Evolutionary conservation across 1,140 invertebrate genomes (phyloP), one percentile per base, ranked within the genome.

Genomic region (Diploscapter pachys): DNA sequence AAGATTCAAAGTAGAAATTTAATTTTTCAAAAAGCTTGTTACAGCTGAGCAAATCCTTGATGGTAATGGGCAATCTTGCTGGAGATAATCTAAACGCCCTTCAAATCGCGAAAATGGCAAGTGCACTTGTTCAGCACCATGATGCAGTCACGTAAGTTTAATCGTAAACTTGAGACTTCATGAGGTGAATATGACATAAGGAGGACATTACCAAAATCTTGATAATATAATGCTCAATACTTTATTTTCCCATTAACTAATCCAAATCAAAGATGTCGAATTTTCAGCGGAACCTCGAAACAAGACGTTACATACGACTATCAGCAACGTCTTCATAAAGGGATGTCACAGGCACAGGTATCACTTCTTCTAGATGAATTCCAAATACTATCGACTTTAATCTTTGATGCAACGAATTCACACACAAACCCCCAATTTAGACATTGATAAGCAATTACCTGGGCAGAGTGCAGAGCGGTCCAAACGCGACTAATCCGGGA

Each of bases 81-180:
- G 80, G 84, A 61, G 79, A 79, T 13, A 75, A 80, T 61, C 70
- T 72, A 13, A 68, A 63, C 9, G 54, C 59, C 53, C 52, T 76
- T n/a, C 62, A 72, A 8, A 65, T 61, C 31, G 55, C 72, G 51
- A 49, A 52, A 4, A 52, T 63, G 52, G 72, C 87, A 5, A 86
- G 92, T 88, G 93, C 92, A 48, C 88, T 95, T 0, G 91, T 92
- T 89, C 94, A 97, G 83, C 95, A 97, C 87, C 95, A 98, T 81
- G 94, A 91, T 85, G 90, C 88, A 31, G 87, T 90, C 3, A 89
- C 88, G 87, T 89, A 82, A 86, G 87, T 82, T 31, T 31, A 31
- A 31, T 31, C 31, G 31, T 31, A 31, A 31, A 31, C 31, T 31
- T 31, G 31, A 31, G 31, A 31, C 31, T 31, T 31, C 31, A 31